phyloP scores from a whole-genome alignment of 2,888 invertebrate species.

The Agrochola litura region DNA sequence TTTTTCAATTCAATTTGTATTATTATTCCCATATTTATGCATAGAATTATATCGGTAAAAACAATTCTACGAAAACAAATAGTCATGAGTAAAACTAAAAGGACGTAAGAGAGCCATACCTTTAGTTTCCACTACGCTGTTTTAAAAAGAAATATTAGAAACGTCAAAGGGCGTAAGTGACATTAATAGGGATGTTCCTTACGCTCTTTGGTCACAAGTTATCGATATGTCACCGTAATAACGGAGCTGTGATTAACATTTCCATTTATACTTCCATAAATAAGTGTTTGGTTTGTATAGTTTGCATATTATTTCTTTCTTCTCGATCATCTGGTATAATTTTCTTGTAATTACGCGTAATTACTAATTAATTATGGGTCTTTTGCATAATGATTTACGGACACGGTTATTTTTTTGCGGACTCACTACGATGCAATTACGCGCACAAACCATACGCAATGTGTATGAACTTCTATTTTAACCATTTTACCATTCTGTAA shows the following conservation, averaged over 20 bases:
- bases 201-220: conserved; percentile 3
- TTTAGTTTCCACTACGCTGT: background rate
- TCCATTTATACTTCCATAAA: conserved; percentile 24
- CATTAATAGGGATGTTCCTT: conserved; percentile 32
- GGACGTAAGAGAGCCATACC: background rate
- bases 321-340: conserved; percentile 29
- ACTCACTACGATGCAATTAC: conserved; percentile 9
- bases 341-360: conserved; percentile 38
- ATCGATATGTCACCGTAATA: conserved; percentile 26
- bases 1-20: background rate
- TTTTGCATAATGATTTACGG: conserved; percentile 25
- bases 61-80: conserved; percentile 3
- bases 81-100: background rate
- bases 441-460: background rate
- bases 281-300: conserved; percentile 24
- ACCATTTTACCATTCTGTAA: too few relatives aligned
- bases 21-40: conserved; percentile 5
- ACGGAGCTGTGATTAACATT: conserved; percentile 19
- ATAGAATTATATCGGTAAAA: conserved; percentile 16
- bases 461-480: background rate
- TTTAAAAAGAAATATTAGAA: background rate
- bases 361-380: conserved; percentile 33
- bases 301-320: conserved; percentile 25
- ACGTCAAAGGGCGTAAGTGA: conserved; percentile 16
- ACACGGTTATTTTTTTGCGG: background rate